A percentile compares a stretch with the other conserved stretches of the same genome.
Evolutionary conservation across 2,797 vertebrate species (phyloP).

Genomic region (Esox masquinongy): DNA sequence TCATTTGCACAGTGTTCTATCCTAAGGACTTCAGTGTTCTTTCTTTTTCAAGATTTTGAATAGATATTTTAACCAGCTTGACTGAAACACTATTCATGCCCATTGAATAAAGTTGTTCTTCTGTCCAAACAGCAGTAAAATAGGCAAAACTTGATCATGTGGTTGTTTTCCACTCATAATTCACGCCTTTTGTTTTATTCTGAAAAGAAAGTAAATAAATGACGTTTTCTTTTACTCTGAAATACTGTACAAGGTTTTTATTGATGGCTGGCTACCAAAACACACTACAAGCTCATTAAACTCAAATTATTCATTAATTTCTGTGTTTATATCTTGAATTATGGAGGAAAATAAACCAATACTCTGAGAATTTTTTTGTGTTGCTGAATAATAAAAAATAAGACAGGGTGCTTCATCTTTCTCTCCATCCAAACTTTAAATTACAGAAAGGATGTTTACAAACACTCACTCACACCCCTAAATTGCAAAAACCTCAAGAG

Average conservation of each 20-base stretch:
- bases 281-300: slow-evolving; percentile 5
- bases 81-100: slow-evolving; percentile 36
- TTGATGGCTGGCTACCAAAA: neutral
- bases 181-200: neutral
- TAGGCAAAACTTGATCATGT: slow-evolving; percentile 3
- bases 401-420: neutral
- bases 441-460: neutral
- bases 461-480: neutral
- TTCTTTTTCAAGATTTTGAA: slow-evolving; percentile 29
- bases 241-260: neutral
- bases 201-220: neutral
- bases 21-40: slow-evolving; percentile 23
- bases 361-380: neutral
- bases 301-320: neutral
- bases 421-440: neutral
- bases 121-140: neutral
- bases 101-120: slow-evolving; percentile 34
- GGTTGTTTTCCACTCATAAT: neutral
- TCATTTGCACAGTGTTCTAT: slow-evolving; percentile 24
- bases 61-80: slow-evolving; percentile 26
- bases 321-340: neutral
- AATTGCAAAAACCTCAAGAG: slow-evolving; percentile 6
- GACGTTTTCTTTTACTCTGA: neutral
- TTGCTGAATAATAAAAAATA: neutral
- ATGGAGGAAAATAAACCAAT: neutral